Percentiles rank a stretch among this genome's conserved stretches.
These are phyloP conservation scores for Pteruthius melanotis DNA, from an alignment of 2,113 vertebrate species.

Conservation along the genomic window DNA sequence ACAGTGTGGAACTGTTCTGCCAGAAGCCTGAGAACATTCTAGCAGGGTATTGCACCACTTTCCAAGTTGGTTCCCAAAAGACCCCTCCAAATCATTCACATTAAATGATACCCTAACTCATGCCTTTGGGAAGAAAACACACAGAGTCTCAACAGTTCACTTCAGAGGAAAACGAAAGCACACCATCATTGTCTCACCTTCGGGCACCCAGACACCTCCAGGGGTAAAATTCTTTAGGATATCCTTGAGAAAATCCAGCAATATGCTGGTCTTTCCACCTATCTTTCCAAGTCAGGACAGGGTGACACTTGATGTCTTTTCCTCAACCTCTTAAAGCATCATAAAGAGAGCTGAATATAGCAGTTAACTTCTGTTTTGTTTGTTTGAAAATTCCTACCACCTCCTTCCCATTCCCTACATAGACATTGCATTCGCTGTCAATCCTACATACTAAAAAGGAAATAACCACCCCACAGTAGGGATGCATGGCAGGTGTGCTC, in stretches of 20 bases:
- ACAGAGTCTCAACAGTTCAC: background rate
- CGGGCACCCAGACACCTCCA: background rate
- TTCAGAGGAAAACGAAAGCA: background rate
- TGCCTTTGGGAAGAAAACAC: background rate
- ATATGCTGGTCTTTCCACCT: background rate
- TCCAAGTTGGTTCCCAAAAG: background rate
- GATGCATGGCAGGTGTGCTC: background rate
- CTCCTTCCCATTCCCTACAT: background rate
- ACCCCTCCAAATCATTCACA: background rate
- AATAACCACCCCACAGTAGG: background rate
- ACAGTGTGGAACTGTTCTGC: rapidly evolving
- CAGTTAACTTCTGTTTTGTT: background rate
- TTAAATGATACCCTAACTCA: background rate
- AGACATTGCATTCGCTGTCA: background rate
- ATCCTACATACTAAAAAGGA: background rate
- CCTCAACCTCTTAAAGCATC: background rate
- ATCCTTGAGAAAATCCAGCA: background rate
- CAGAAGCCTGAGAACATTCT: background rate
- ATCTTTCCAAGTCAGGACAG: background rate
- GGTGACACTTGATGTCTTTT: background rate
- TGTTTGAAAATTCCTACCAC: background rate
- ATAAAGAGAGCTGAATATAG: background rate
- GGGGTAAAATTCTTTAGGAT: background rate
- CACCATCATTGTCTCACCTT: background rate
- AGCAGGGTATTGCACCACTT: background rate